Base-by-base conservation (phyloP, 2,113 vertebrate species). In the Cercocebus atys region DNA sequence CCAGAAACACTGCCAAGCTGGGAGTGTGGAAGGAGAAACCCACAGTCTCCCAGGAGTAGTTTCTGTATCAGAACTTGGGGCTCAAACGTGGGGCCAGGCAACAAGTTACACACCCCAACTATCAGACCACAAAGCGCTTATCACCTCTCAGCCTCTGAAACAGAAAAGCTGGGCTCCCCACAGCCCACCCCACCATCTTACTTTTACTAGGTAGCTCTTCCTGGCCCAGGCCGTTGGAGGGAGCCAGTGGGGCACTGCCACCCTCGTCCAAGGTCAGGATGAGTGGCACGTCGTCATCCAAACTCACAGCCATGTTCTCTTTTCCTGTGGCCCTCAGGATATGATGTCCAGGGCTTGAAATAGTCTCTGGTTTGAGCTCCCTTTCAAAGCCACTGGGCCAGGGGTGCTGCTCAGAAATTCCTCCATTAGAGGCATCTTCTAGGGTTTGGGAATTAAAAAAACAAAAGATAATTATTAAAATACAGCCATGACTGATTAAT, bases 201-300 rank as follows among this genome's bases (percentile, higher is more conserved):
- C 99, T 99, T 98, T 99, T 99, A 8, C 98, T 98, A 0, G 97
- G 98, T 92, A 97, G 95, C 85, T 99, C 99, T 85, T 98, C 99
- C 86, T 97, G 98, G 22, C 98, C 99, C 12, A 95, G 95, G 84
- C 96, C 92, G 0, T 99, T 98, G 32, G 98, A 98, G 76, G 98
- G 98, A 84, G 99, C 98, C 27, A 99, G 98, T 3, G 98, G 95
- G 80, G 98, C 97, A 96, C 98, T 98, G 4, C 99, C 99, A 9
- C 96, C 70, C 73, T 99, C 99, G 2, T 99, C 99, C 99, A 99
- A 99, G 84, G 99, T 99, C 96, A 99, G 97, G 97, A 99, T 99
- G 45, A 99, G 99, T 45, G 99, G 99, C 18, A 99, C 99, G 1
- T 99, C 99, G 52, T 99, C 99, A 89, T 99, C 99, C 93, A 98